phyloP scores from a whole-genome alignment of 2,113 vertebrate genomes.

The Nyctibius bracteatus region DNA sequence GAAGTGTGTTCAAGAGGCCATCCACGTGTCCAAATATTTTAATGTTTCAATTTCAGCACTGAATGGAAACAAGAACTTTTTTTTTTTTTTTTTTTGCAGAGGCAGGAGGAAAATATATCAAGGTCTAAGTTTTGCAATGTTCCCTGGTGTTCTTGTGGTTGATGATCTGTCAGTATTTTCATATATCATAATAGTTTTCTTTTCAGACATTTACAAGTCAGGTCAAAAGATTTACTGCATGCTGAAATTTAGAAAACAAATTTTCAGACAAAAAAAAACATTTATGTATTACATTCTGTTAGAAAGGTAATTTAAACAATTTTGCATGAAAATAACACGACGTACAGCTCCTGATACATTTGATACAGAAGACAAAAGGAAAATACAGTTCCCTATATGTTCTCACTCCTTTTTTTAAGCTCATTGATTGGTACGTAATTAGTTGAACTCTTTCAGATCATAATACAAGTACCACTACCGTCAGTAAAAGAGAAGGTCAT shows the following conservation, averaged over 20 bases:
- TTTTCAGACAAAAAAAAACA: neutral
- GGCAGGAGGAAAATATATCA: neutral
- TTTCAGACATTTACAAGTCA: slow-evolving; percentile 4
- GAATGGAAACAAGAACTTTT: neutral
- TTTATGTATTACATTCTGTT: neutral
- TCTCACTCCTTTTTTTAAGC: neutral
- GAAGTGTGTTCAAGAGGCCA: neutral
- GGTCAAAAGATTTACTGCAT: neutral
- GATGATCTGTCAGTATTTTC: neutral
- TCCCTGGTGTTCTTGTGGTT: neutral
- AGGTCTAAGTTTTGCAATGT: neutral
- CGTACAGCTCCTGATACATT: neutral
- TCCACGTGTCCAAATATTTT: neutral
- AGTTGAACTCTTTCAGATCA: neutral
- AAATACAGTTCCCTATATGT: neutral
- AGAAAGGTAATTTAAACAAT: neutral
- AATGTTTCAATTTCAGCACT: neutral
- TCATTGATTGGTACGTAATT: neutral
- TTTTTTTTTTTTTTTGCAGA: neutral
- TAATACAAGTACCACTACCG: neutral
- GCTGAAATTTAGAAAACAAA: neutral
- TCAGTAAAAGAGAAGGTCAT: neutral
- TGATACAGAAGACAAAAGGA: neutral
- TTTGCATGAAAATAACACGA: neutral
- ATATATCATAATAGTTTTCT: neutral